A percentile compares a stretch with the other conserved stretches of the same genome.
These are phyloP conservation scores for Eumaeus atala DNA, from an alignment of 1,140 invertebrate genomes.

Conservation along the genomic window DNA sequence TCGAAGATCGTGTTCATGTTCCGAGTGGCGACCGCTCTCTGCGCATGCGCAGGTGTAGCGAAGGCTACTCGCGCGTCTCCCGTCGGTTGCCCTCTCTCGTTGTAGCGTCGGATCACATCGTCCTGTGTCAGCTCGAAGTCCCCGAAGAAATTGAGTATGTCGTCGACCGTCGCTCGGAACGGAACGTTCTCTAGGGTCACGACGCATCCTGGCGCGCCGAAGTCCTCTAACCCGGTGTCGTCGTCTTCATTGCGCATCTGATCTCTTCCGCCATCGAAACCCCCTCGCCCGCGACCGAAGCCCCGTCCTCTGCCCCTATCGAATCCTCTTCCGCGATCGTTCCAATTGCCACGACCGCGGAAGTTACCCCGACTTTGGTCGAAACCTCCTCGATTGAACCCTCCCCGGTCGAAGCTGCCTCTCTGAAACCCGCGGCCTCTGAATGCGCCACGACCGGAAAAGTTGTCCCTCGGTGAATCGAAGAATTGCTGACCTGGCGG, in stretches of 20 bases:
- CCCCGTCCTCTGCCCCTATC: slow-evolving; percentile 34
- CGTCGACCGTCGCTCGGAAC: slow-evolving; percentile 87
- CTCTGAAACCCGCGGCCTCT: slow-evolving; percentile 51
- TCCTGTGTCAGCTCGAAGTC: slow-evolving; percentile 83
- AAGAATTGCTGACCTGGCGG: slow-evolving; percentile 35
- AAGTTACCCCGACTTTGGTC: slow-evolving; percentile 28
- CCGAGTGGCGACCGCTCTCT: slow-evolving; percentile 78
- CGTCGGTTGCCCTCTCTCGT: slow-evolving; percentile 88
- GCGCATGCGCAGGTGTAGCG: slow-evolving; percentile 82
- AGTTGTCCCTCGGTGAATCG: slow-evolving; percentile 36
- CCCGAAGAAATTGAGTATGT: slow-evolving; percentile 90
- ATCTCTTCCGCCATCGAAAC: slow-evolving; percentile 35
- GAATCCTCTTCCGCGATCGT: slow-evolving; percentile 24
- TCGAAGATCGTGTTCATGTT: slow-evolving; percentile 57
- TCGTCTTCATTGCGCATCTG: slow-evolving; percentile 37
- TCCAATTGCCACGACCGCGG: slow-evolving; percentile 44
- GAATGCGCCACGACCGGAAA: slow-evolving; percentile 38
- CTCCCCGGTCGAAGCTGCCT: slow-evolving; percentile 39
- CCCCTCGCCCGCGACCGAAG: slow-evolving; percentile 35
- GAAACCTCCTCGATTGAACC: slow-evolving; percentile 47
- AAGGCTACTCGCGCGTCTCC: slow-evolving; percentile 93
- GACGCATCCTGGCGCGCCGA: slow-evolving; percentile 87
- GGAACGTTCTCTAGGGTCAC: slow-evolving; percentile 90
- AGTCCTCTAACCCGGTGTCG: slow-evolving; percentile 74
- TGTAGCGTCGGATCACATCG: slow-evolving; percentile 87